Base-by-base conservation (phyloP, 2,888 invertebrate genomes). In the Scotopteryx bipunctaria region DNA sequence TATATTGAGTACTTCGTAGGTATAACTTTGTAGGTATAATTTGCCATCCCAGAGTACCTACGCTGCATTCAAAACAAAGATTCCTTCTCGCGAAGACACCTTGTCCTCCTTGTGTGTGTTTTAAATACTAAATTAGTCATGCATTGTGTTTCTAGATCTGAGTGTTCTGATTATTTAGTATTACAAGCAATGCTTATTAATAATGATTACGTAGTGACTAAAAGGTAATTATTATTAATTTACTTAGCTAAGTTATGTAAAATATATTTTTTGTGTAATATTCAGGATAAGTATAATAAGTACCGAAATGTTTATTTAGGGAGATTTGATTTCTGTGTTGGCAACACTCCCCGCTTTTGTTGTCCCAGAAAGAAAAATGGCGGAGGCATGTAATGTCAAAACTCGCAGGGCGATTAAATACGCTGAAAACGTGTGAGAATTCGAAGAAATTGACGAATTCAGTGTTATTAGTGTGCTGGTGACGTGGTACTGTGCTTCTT, bases 301-400 rank as follows among this genome's bases (percentile, higher is more conserved):
- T n/a, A n/a, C n/a, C n/a, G n/a, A n/a, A n/a, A n/a, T n/a, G n/a
- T n/a, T n/a, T n/a, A n/a, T 96, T 91, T 40, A 9, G 45, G 43
- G 13, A 32, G 50, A 40, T 43, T 45, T 29, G 5, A 38, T 38
- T 56, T 51, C 32, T 31, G 36, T 25, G 35, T 40, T 79, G 71
- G 88, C 76, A 88, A 77, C 81, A 81, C 75, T 71, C 56, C 64
- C 59, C 32, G 64, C 72, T 78, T 73, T 78, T 84, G 82, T 83
- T 86, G 81, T 82, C 68, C 60, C 58, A 64, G 66, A 77, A 77
- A 81, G 71, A 86, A 87, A 88, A 78, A 89, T 88, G 89, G 88
- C 88, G 71, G 86, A 78, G 73, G 68, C 71, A 71, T 65, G 65
- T 76, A 83, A 83, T 78, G 88, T 89, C 88, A 88, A 87, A 87